These are phyloP conservation scores for Oreochromis mossambicus DNA, from an alignment of 2,797 vertebrate species.

Conservation along the genomic window DNA sequence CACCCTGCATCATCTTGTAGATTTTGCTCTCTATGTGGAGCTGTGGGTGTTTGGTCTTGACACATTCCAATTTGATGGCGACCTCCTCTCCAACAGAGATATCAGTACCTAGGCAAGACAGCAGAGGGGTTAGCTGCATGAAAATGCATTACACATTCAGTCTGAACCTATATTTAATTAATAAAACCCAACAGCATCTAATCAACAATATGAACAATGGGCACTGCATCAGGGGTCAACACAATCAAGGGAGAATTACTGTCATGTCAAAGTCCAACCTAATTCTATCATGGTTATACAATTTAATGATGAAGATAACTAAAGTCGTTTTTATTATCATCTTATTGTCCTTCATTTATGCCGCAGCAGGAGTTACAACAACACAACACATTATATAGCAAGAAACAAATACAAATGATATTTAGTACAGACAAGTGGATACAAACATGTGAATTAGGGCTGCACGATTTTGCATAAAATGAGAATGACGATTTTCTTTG, in stretches of 20 bases:
- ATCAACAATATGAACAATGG: not conserved
- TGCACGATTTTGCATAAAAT: no score
- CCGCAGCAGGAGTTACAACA: not conserved
- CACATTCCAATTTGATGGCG: constrained; percentile 81
- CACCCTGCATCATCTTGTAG: constrained; percentile 83
- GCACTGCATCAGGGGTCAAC: not conserved
- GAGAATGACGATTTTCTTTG: no score
- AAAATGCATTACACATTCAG: not conserved
- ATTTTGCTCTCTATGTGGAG: constrained; percentile 83
- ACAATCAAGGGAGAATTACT: not conserved
- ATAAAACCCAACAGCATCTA: not conserved
- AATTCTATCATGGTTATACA: not conserved
- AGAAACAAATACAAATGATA: not conserved
- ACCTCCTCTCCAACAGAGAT: constrained; percentile 78
- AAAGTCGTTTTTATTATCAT: not conserved
- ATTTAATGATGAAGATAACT: not conserved
- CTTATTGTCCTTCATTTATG: not conserved
- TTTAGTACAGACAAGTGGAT: not conserved
- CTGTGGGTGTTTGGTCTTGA: constrained; percentile 80
- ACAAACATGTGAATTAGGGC: not conserved
- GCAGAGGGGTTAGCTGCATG: not conserved
- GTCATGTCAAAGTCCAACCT: not conserved
- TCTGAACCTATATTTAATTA: not conserved
- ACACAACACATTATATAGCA: not conserved
- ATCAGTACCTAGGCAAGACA: constrained; percentile 68